A percentile compares a stretch with the other conserved stretches of the same genome.
Evolutionary conservation across 2,113 vertebrate species (phyloP).

Genomic region (Azemiops feae): DNA sequence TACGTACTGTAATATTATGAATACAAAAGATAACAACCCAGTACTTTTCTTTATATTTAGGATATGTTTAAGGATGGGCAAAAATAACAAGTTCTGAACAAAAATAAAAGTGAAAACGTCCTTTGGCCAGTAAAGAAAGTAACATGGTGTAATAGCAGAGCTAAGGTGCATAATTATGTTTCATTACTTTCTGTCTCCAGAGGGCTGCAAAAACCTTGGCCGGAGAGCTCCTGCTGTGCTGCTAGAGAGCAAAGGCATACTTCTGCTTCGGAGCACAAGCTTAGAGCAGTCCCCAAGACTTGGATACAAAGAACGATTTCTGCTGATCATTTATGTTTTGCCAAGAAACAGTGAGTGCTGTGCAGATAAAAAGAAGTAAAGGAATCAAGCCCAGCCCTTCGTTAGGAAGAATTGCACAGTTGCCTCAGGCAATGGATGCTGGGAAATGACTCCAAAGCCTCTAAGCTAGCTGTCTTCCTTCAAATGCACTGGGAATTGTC

Average conservation of each 20-base stretch:
- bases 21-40: neutral
- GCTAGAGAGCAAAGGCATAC: accelerated
- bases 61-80: neutral
- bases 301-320: neutral
- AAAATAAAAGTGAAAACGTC: neutral
- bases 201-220: too few relatives aligned
- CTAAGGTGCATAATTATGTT: neutral
- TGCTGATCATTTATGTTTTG: neutral
- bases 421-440: neutral
- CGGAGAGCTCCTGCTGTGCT: accelerated
- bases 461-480: neutral
- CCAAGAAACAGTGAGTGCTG: neutral
- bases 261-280: neutral
- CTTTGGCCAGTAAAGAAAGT: neutral
- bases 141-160: neutral
- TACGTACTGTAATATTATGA: neutral
- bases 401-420: neutral
- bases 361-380: neutral
- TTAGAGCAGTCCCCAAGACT: neutral
- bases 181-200: accelerated
- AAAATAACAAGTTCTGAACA: neutral
- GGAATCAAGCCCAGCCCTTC: neutral
- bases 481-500: neutral
- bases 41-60: neutral
- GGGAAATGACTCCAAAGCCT: neutral